phyloP scores from a whole-genome alignment of 1,140 invertebrate genomes.

The Cryptotermes secundus region DNA sequence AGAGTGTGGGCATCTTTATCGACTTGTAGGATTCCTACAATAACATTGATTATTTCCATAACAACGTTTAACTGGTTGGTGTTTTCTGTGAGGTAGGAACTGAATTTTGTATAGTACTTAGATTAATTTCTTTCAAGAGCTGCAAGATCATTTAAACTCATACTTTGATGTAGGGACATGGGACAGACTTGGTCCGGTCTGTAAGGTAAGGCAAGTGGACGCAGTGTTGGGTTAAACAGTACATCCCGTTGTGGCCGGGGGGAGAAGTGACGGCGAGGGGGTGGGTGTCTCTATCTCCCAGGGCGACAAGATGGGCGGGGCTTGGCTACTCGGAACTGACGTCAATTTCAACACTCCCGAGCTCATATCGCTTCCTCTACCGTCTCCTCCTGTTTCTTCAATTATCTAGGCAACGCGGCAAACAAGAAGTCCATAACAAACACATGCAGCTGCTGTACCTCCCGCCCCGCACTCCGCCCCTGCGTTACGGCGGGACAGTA shows the following conservation, averaged over 20 bases:
- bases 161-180: not conserved
- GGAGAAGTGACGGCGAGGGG: not conserved
- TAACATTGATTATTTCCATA: no score
- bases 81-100: no score
- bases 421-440: not conserved
- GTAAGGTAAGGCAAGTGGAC: not conserved
- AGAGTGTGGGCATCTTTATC: no score
- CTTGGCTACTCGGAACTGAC: slow-evolving; percentile 13
- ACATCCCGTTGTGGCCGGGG: not conserved
- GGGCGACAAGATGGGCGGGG: slow-evolving; percentile 3
- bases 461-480: not conserved
- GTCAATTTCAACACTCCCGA: not conserved
- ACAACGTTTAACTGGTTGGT: no score
- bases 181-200: not conserved
- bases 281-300: not conserved
- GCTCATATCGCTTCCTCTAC: not conserved
- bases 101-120: no score
- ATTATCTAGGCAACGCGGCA: slow-evolving; percentile 14
- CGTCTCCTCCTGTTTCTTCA: not conserved
- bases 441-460: not conserved
- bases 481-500: not conserved
- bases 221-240: not conserved
- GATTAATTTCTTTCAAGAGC: no score
- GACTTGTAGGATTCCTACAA: no score
- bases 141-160: no score